Percentiles rank a stretch among this genome's conserved stretches.
Conservation (phyloP, 2,797 vertebrate species). For the Chloroceryle inda region DNA sequence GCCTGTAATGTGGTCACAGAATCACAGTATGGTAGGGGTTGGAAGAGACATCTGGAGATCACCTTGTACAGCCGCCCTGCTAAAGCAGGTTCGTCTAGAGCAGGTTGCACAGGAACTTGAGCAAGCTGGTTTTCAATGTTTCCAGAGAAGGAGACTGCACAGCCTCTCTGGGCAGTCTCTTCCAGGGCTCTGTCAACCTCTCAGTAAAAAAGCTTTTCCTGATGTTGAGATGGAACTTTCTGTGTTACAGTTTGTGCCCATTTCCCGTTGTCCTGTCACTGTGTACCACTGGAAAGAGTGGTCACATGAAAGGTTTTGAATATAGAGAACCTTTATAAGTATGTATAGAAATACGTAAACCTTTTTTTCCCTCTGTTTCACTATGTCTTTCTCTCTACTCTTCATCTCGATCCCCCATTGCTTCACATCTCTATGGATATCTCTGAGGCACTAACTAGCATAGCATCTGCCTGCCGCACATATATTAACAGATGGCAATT, state of each 20-base stretch:
- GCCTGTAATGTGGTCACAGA: not conserved
- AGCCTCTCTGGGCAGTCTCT: not conserved
- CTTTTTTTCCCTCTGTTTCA: not conserved
- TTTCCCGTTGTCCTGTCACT: not conserved
- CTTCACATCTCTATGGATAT: not conserved
- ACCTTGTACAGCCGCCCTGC: not conserved
- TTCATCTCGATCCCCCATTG: not conserved
- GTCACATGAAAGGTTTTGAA: not conserved
- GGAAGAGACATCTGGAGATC: not conserved
- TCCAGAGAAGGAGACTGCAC: not conserved
- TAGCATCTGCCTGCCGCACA: not conserved
- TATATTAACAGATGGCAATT: not conserved
- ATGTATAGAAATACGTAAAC: not conserved
- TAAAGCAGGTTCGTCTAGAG: not conserved
- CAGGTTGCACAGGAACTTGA: not conserved
- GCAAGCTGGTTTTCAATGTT: not conserved
- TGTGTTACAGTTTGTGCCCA: not conserved
- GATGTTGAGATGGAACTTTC: not conserved
- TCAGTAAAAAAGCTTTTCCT: not conserved
- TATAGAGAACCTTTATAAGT: fast-evolving
- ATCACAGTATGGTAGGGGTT: not conserved
- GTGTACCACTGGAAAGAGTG: not conserved
- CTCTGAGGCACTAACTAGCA: not conserved
- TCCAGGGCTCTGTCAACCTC: not conserved
- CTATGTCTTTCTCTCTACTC: not conserved